phyloP scores from a whole-genome alignment of 2,797 vertebrate species.

The Phoeniculus purpureus region DNA sequence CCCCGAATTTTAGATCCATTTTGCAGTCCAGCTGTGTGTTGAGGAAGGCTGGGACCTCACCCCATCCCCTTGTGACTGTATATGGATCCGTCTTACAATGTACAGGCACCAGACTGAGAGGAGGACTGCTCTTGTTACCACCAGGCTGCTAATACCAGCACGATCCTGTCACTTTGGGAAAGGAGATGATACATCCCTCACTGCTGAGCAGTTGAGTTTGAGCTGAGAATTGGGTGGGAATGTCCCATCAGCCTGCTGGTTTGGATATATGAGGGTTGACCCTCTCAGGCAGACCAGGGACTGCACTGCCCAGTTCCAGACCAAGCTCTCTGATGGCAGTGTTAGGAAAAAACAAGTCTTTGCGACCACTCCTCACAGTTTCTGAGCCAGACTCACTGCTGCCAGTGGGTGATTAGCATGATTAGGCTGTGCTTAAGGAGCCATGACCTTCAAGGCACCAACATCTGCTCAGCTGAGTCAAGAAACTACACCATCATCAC shows the following conservation, averaged over 20 bases:
- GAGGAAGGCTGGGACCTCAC: not conserved
- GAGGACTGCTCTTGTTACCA: not conserved
- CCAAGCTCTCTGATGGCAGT: accelerated
- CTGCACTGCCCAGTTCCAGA: not conserved
- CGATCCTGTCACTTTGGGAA: not conserved
- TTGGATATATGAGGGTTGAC: not conserved
- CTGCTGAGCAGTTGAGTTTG: accelerated
- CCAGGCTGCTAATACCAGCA: not conserved
- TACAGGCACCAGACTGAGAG: not conserved
- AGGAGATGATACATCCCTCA: not conserved
- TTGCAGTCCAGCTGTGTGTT: not conserved
- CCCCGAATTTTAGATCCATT: not conserved
- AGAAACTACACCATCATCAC: not conserved
- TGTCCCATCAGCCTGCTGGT: accelerated
- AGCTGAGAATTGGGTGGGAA: too few relatives aligned
- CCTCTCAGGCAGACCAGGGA: not conserved
- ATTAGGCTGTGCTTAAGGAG: not conserved
- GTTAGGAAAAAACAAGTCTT: not conserved
- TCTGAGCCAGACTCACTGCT: not conserved
- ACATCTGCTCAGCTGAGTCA: not conserved
- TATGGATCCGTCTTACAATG: not conserved
- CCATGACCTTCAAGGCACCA: not conserved
- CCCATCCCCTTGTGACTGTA: not conserved
- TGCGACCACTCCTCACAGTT: not conserved
- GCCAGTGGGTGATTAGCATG: not conserved